These are phyloP conservation scores for Trematomus loennbergii DNA, from an alignment of 2,113 vertebrate genomes.

Conservation along the genomic window DNA sequence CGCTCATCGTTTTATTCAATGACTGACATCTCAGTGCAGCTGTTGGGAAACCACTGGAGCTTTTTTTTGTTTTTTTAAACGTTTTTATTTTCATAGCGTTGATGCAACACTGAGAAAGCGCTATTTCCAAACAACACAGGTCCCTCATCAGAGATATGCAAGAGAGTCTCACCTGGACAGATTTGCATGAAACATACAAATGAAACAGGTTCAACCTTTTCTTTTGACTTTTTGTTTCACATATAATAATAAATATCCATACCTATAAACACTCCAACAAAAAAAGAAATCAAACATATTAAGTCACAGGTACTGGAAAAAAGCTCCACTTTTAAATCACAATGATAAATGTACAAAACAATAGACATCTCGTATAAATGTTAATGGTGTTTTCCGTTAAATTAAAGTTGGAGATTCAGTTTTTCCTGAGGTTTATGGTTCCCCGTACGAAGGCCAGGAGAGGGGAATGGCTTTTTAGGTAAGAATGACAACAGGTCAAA, in stretches of 20 bases:
- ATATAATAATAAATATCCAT: constrained; percentile 89
- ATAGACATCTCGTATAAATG: constrained; percentile 88
- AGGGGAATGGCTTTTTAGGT: constrained; percentile 87
- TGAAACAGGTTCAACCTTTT: constrained; percentile 84
- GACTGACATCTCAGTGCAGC: constrained; percentile 84
- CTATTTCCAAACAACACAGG: constrained; percentile 95
- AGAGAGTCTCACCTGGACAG: constrained; percentile 90
- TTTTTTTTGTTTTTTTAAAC: constrained; percentile 57
- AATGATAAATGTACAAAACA: constrained; percentile 94
- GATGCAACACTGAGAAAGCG: constrained; percentile 93
- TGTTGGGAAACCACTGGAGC: constrained; percentile 81
- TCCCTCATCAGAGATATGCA: constrained; percentile 91
- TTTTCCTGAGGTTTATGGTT: constrained; percentile 88
- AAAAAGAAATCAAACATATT: constrained; percentile 90
- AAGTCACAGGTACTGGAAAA: constrained; percentile 97
- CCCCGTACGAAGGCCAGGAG: constrained; percentile 86
- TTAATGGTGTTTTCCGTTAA: constrained; percentile 79
- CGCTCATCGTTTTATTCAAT: constrained; percentile 86
- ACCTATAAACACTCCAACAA: constrained; percentile 95
- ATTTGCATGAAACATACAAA: constrained; percentile 97
- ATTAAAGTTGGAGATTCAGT: constrained; percentile 83
- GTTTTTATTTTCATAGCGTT: constrained; percentile 78
- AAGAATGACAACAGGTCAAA: constrained; percentile 83
- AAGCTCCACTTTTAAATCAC: constrained; percentile 94
- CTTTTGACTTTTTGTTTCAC: constrained; percentile 90